Evolutionary conservation across 2,888 invertebrate genomes (phyloP).

Genomic region (Poecilus cupreus): DNA sequence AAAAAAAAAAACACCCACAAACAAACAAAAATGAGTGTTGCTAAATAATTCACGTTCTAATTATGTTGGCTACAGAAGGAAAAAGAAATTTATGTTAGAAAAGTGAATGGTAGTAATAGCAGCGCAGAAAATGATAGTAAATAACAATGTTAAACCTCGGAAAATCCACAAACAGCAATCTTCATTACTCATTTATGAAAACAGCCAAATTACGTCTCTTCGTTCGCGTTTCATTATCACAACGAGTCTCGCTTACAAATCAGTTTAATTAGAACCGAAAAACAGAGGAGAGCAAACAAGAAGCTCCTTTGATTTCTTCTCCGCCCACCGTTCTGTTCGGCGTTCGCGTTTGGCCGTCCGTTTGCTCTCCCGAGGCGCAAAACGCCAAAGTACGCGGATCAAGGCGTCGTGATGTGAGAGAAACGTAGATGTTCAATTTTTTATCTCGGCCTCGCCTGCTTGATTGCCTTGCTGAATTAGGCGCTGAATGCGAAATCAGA

Average conservation of each 20-base stretch:
- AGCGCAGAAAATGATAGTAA: no score
- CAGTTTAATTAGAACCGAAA: conserved; percentile 36
- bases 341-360: neutral
- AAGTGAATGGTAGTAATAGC: no score
- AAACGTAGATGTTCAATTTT: neutral
- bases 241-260: conserved; percentile 42
- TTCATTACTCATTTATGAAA: conserved; percentile 10
- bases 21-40: no score
- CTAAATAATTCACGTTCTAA: no score
- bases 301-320: neutral
- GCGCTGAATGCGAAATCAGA: neutral
- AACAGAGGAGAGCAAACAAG: conserved; percentile 19
- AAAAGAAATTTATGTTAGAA: no score
- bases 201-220: neutral
- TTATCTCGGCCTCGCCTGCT: conserved; percentile 6
- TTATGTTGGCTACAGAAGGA: no score
- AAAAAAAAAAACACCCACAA: no score
- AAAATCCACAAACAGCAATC: conserved; percentile 1
- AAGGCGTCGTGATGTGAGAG: neutral
- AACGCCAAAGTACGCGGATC: neutral
- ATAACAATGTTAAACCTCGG: neutral
- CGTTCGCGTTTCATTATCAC: conserved; percentile 27
- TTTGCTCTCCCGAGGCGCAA: neutral
- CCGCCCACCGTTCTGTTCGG: no score
- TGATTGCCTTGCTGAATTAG: conserved; percentile 4